Evolutionary conservation across 2,797 vertebrate species (phyloP), one percentile per base, ranked within the genome.

Genomic region (Hoplostethus atlanticus): DNA sequence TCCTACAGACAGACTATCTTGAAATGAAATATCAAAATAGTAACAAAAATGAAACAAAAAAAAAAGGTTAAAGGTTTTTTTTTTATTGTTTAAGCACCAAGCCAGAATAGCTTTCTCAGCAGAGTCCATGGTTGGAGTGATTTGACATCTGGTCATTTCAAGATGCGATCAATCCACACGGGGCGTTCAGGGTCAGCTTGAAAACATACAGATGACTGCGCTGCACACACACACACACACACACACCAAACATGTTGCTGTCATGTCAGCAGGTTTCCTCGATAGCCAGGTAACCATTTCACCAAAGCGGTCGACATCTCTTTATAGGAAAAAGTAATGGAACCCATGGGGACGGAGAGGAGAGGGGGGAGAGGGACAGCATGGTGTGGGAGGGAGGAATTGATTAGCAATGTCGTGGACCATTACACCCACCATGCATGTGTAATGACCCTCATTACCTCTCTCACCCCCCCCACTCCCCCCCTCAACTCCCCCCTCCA

Each of bases 391-490:
- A 52, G 48, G 68, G 51, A 58, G 64, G 70, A 74, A 80, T 77
- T 79, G 84, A 88, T 89, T 64, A 31, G 66, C 58, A 16, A 12
- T 64, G 79, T 78, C 62, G 67, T 64, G 34, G 73, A 72, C 54
- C 83, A 88, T 87, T 88, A 85, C 76, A 69, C 79, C 40, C 15
- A 31, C 64, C 76, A 59, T 80, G 79, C 83, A 86, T 83, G 84
- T 87, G 81, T 88, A 87, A 88, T 84, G 87, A 85, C 61, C 78
- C 83, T 76, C 78, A 88, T 88, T 87, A 89, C 68, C 69, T 61
- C 50, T 59, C 53, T 51, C 9, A 78, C 68, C 68, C 13, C n/a
- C 21, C 64, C 51, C 16, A 68, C 15, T 68, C 60, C 60, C 8
- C 50, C 74, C 52, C 69, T 61, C 65, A 68, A 3, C 12, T 68